Conservation (phyloP, 2,888 invertebrate genomes). For the Schizaphis graminum region DNA sequence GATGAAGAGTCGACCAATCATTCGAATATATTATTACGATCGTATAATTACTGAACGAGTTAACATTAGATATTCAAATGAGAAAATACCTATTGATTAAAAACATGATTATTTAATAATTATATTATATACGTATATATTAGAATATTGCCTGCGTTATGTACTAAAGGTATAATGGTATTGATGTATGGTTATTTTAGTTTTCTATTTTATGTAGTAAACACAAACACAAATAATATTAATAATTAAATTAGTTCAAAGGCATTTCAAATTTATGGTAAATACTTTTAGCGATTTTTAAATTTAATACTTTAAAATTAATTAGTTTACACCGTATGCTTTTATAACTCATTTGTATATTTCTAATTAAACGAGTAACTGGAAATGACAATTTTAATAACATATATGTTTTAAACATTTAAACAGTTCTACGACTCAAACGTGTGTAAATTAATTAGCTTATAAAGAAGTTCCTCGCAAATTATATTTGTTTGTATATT, state of each 20-base stretch:
- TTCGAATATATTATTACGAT: not conserved
- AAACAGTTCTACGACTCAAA: not conserved
- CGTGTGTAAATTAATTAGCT: not conserved
- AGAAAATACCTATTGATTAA: not conserved
- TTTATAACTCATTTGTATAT: constrained; percentile 6
- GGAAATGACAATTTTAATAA: not conserved
- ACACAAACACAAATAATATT: not conserved
- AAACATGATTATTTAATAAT: not conserved
- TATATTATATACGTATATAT: not conserved
- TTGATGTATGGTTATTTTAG: not conserved
- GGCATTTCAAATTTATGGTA: not conserved
- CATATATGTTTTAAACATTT: not conserved
- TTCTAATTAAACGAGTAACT: not conserved
- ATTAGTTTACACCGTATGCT: not conserved
- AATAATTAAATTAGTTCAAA: not conserved
- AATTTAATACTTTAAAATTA: not conserved
- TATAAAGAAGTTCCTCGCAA: not conserved
- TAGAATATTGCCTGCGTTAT: not conserved
- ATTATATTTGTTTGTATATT: not conserved
- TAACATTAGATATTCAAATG: not conserved
- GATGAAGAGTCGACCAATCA: not conserved
- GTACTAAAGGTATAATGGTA: not conserved
- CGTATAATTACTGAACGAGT: not conserved
- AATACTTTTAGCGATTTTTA: not conserved
- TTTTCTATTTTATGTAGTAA: not conserved